Percentiles rank a stretch among this genome's conserved stretches.
These are phyloP conservation scores for Pagetopsis macropterus DNA, from an alignment of 2,797 vertebrate genomes.

Conservation along the genomic window DNA sequence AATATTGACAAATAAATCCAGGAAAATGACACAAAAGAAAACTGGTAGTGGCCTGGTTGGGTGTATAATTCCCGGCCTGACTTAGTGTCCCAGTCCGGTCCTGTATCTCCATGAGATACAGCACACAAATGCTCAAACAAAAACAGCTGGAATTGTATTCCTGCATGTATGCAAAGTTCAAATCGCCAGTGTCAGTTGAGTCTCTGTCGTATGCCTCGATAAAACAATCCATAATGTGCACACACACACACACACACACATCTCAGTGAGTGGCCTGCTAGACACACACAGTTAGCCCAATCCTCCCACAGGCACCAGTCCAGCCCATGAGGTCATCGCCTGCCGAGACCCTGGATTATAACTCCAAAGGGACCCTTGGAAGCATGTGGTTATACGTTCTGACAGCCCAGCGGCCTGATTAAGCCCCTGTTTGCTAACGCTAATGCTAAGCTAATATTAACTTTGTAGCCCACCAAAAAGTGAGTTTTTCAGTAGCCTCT, in stretches of 20 bases:
- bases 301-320: conserved; percentile 85
- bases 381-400: conserved; percentile 91
- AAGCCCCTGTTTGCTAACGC: conserved; percentile 82
- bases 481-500: conserved; percentile 59
- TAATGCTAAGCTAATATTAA: conserved; percentile 84
- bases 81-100: no score
- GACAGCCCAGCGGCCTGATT: conserved; percentile 91
- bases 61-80: no score
- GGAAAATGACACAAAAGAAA: no score
- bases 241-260: conserved; percentile 23
- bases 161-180: conserved; percentile 61
- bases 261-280: conserved; percentile 63
- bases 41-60: no score
- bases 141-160: conserved; percentile 60
- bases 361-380: conserved; percentile 90
- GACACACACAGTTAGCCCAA: conserved; percentile 69
- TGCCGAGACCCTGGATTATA: conserved; percentile 89
- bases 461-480: conserved; percentile 87
- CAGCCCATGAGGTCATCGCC: conserved; percentile 91
- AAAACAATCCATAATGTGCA: conserved; percentile 62
- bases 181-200: conserved; percentile 42
- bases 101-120: conserved; percentile 41
- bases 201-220: conserved; percentile 53
- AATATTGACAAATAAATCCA: no score
- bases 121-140: conserved; percentile 65